A percentile compares a stretch with the other conserved stretches of the same genome.
phyloP scores from a whole-genome alignment of 1,140 invertebrate species.

The Drosophila sturtevanti region DNA sequence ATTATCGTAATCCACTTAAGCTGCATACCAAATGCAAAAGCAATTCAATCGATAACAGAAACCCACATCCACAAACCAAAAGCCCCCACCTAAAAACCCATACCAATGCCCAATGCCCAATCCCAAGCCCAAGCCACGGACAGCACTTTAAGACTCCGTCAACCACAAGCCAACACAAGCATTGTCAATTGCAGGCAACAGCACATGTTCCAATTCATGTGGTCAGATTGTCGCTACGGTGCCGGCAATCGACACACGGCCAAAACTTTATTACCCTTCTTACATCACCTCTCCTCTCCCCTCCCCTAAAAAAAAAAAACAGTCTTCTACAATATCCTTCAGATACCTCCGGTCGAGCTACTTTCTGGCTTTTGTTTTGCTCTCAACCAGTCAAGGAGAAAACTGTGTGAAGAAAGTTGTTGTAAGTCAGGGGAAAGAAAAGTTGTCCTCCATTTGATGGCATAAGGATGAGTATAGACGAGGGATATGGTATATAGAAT shows the following conservation, averaged over 20 bases:
- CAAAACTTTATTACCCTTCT: conserved; percentile 58
- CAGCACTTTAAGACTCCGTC: conserved; percentile 54
- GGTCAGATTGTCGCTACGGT: conserved; percentile 47
- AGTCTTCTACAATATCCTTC: conserved; percentile 18
- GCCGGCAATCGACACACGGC: conserved; percentile 55
- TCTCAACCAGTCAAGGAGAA: neutral
- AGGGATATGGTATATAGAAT: conserved; percentile 10
- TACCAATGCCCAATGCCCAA: neutral
- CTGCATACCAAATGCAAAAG: conserved; percentile 39
- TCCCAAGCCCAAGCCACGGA: neutral
- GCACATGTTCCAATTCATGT: conserved; percentile 24
- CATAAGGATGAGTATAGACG: neutral
- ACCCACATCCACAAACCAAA: conserved; percentile 13
- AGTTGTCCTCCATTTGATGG: conserved; percentile 11
- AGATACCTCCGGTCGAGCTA: neutral
- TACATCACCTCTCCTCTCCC: neutral
- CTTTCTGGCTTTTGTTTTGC: conserved; percentile 8
- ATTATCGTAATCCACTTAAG: conserved; percentile 55
- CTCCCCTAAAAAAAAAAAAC: no score
- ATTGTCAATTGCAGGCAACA: conserved; percentile 34
- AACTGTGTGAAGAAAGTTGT: conserved; percentile 16
- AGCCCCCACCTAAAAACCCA: neutral
- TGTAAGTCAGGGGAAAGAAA: conserved; percentile 20
- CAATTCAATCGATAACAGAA: conserved; percentile 32
- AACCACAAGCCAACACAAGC: conserved; percentile 27